Conservation (phyloP, 1,140 invertebrate species). For the Metopolophium dirhodum region DNA sequence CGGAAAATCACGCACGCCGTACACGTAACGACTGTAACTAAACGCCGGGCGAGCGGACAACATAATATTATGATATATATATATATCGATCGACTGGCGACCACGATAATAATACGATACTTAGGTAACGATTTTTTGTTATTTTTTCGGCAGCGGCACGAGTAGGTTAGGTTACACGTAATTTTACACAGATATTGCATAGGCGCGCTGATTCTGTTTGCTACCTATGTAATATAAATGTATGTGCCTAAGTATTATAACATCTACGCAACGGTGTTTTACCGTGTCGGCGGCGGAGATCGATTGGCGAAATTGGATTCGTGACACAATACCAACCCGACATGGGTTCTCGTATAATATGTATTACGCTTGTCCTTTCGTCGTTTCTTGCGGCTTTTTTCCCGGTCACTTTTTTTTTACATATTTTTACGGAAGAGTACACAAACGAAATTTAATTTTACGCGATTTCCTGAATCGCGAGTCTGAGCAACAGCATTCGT, state of each 20-base stretch:
- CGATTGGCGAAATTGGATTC: not conserved
- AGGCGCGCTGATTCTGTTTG: not conserved
- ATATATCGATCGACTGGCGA: not conserved
- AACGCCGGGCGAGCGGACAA: not conserved
- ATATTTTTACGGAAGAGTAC: not conserved
- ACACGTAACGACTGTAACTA: conserved; percentile 17
- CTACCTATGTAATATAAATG: not conserved
- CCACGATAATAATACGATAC: not conserved
- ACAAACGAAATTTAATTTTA: conserved; percentile 4
- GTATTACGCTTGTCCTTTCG: not conserved
- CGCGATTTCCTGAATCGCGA: not conserved
- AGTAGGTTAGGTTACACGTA: not conserved
- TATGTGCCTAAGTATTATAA: not conserved
- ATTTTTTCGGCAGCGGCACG: not conserved
- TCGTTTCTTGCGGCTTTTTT: not conserved
- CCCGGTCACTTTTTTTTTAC: not conserved
- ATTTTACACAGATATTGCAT: not conserved
- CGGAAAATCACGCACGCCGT: not conserved
- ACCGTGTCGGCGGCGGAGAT: not conserved
- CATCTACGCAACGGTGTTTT: not conserved
- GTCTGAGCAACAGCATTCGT: not conserved
- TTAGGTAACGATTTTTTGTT: not conserved
- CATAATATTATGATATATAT: conserved; percentile 1
- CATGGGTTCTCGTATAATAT: not conserved
- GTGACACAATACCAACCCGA: not conserved